A percentile compares a stretch with the other conserved stretches of the same genome.
Evolutionary conservation across 2,797 vertebrate genomes (phyloP).

Genomic region (Schizopygopsis malacanthus): DNA sequence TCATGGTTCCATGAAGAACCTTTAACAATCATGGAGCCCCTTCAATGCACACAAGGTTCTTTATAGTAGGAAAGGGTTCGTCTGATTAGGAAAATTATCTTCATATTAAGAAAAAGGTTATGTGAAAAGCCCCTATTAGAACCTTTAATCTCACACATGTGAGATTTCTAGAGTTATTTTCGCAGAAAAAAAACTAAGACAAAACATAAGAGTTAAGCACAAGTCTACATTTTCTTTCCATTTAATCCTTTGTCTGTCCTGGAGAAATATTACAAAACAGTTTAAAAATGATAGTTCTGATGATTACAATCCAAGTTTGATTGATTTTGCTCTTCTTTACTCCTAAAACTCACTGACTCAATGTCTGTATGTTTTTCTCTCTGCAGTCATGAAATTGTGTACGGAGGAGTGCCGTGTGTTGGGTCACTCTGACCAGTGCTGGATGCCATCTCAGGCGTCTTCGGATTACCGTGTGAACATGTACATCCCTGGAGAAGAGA

Average conservation of each 20-base stretch:
- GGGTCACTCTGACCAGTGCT: slow-evolving; percentile 98
- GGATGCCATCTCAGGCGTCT: slow-evolving; percentile 91
- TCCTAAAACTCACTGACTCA: not conserved
- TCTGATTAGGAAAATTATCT: not conserved
- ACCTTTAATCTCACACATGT: not conserved
- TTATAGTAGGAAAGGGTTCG: not conserved
- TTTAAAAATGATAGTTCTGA: not conserved
- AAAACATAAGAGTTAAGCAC: too few species aligned
- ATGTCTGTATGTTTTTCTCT: slow-evolving; percentile 9
- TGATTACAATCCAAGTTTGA: not conserved
- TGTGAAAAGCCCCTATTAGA: not conserved
- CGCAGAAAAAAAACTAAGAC: too few species aligned
- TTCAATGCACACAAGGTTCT: not conserved
- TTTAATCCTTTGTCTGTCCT: not conserved
- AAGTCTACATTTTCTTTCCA: not conserved
- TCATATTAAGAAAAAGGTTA: not conserved
- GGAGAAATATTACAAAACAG: not conserved
- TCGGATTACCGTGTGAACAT: slow-evolving; percentile 94
- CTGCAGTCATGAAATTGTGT: slow-evolving; percentile 91
- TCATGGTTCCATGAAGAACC: not conserved
- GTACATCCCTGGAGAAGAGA: slow-evolving; percentile 95
- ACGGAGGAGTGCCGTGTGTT: slow-evolving; percentile 95
- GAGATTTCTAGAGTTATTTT: not conserved
- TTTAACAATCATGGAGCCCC: not conserved
- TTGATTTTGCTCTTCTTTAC: not conserved